Base-by-base conservation (phyloP, 1,140 invertebrate species). In the Sipha flava region DNA sequence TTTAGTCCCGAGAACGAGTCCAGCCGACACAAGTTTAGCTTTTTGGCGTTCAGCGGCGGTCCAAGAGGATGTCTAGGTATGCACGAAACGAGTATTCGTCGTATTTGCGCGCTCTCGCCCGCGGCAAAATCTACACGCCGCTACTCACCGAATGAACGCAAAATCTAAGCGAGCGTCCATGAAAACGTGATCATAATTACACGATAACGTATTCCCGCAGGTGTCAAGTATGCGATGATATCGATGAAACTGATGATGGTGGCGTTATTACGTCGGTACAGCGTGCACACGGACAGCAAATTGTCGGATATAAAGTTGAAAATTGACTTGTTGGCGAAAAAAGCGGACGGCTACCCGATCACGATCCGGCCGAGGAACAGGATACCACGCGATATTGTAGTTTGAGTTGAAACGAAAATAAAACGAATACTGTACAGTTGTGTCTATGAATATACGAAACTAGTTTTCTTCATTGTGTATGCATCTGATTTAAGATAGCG, bases 21-120 rank as follows among this genome's bases (percentile, higher is more conserved):
- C 0, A 81, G 82, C 37, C 83, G 89, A n/a, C 87, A 85, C 80
- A 87, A 85, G 2, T 88, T 85, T 64, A 81, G 86, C 18, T 92
- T 88, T 81, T 82, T 91, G 47, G 91, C 91, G 3, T 92, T 93
- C 81, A 89, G 88, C 77, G 88, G 88, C 2, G 90, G 90, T 3
- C 85, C 86, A 1, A 85, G 90, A 72, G 90, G 90, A 81, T 91
- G 90, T 80, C 89, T 91, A 80, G 90, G 88, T 87, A 81, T 80
- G 62, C 57, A 47, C 2, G 6, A 31, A 16, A 62, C 10, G n/a
- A 64, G 10, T 40, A 66, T 66, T 40, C n/a, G 37, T 64, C 31
- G 34, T 21, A 62, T 57, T 59, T 26, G 45, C 5, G 64, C 70
- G 4, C 45, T 26, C 23, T 54, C 80, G 0, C 64, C 82, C 81